Base-by-base conservation (phyloP, 1,140 invertebrate species). In the Apis florea region DNA sequence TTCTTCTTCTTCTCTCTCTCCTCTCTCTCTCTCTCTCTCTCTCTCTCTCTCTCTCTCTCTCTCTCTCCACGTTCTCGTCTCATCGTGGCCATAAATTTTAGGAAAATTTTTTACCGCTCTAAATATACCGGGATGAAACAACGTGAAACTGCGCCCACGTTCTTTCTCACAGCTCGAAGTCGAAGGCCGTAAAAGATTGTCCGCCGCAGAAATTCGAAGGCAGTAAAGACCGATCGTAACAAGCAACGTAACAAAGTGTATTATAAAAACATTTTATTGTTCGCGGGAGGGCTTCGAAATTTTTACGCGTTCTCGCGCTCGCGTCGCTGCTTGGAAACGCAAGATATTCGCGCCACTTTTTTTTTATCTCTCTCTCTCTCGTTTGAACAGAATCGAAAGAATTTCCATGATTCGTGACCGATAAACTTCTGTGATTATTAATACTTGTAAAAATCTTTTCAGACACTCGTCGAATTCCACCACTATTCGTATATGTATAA, bases 241-340 rank as follows among this genome's bases (percentile, higher is more conserved):
- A 69, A 88, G 72, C 56, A 77, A 80, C 79, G 59, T 80, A 89
- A 89, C 88, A 91, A 90, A 91, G 88, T 89, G 90, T 90, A 89
- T 89, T 91, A 91, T 40, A 92, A 53, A 93, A 90, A 80, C 87
- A 88, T 91, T 91, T 93, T 93, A 92, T 92, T 88, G 89, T 88
- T 79, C 80, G 56, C 72, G 86, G 31, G 31, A 40, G 31, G 31
- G 31, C 31, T 40, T 40, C 66, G 63, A 54, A 77, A 66, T n/a
- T 75, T 75, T 77, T 64, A 76, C 58, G 63, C 74, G 59, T 86
- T 86, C 68, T 70, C 75, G 82, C 31, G 74, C 77, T 74, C 67
- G 66, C 56, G 73, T 74, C 67, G 66, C 56, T 76, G 31, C 19
- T n/a, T 51, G 3, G 10, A 47, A 56, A 19, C 31, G 61, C 51